Evolutionary conservation across 37 sponge, comb jelly and placozoan genomes (phyloP).

Genomic region (Amphimedon queenslandica): DNA sequence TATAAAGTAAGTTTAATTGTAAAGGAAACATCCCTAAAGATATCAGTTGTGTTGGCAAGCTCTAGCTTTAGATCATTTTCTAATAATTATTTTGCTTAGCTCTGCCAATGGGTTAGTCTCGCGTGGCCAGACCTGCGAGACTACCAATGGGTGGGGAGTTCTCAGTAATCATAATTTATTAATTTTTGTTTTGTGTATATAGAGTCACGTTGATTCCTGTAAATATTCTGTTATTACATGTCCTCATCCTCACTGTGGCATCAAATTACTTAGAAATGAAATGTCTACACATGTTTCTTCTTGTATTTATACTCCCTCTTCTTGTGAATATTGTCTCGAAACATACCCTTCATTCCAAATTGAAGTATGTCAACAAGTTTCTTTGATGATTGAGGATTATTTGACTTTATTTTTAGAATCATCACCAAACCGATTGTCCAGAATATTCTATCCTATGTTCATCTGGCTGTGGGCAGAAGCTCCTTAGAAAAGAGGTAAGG

Average conservation of each 20-base stretch:
- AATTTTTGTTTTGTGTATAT: too few species aligned
- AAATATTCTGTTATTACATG: background rate
- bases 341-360: too few species aligned
- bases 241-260: background rate
- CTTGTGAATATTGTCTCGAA: background rate
- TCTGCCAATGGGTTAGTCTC: too few species aligned
- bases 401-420: conserved; percentile 27
- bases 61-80: too few species aligned
- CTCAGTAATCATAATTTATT: too few species aligned
- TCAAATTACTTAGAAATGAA: background rate
- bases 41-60: too few species aligned
- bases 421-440: conserved; percentile 29
- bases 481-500: conserved; percentile 50
- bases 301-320: background rate
- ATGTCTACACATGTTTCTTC: background rate
- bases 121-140: too few species aligned
- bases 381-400: background rate
- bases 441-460: conserved; percentile 18
- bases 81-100: too few species aligned
- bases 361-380: too few species aligned
- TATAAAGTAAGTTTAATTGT: conserved; percentile 54
- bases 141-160: too few species aligned
- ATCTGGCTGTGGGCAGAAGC: conserved; percentile 49
- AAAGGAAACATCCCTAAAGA: too few species aligned
- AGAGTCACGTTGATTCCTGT: background rate